Evolutionary conservation across 23 tunicate species (phyloP).

Genomic region (Styela plicata): DNA sequence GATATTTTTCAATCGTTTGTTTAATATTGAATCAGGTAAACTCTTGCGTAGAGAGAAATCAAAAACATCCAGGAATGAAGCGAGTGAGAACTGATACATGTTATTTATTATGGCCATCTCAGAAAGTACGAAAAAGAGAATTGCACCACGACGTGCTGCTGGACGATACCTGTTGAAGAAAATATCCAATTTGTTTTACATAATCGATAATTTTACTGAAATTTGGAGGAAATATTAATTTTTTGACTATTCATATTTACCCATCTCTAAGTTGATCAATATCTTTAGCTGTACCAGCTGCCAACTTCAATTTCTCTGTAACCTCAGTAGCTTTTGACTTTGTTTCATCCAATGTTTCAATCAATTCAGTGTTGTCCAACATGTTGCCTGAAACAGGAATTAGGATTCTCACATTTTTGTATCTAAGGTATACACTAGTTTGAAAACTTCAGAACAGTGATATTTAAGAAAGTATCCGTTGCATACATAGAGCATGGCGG

Average conservation of each 20-base stretch:
- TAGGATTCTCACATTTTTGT: no score
- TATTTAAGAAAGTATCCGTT: background rate
- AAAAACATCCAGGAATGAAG: constrained; percentile 96
- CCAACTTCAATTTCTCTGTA: constrained; percentile 86
- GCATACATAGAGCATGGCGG: no score
- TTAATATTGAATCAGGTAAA: constrained; percentile 86
- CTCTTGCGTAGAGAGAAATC: constrained; percentile 93
- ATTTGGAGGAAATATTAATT: no score
- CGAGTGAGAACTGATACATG: constrained; percentile 99
- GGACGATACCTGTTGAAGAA: constrained; percentile 81
- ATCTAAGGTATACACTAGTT: background rate
- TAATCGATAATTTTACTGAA: no score
- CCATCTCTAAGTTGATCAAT: constrained; percentile 98
- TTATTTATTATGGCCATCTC: constrained; percentile 98
- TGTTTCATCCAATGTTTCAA: constrained; percentile 98
- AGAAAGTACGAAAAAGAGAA: constrained; percentile 93
- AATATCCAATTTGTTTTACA: no score
- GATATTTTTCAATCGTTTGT: constrained; percentile 82
- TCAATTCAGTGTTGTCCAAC: constrained; percentile 99
- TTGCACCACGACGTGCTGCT: constrained; percentile 98
- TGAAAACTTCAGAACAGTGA: background rate
- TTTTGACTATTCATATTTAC: no score
- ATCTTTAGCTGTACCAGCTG: constrained; percentile 83
- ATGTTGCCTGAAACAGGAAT: constrained; percentile 68
- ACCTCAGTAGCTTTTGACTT: constrained; percentile 98